Conservation (phyloP, 2,888 invertebrate species). For the Caradrina clavipalpis region DNA sequence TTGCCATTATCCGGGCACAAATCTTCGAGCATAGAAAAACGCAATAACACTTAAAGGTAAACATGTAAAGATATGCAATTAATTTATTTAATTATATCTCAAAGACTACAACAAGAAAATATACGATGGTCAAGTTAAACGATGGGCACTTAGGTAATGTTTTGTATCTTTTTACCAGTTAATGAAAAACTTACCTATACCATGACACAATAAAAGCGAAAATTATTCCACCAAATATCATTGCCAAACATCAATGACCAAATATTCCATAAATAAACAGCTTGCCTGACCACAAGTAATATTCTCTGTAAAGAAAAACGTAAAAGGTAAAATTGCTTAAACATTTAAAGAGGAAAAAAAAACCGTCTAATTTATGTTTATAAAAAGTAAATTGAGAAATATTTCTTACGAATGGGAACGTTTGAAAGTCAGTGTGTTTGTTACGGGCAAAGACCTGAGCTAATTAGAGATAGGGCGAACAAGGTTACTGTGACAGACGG, state of each 20-base stretch:
- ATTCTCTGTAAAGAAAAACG: slow-evolving; percentile 50
- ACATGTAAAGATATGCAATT: no score
- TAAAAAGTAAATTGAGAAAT: slow-evolving; percentile 84
- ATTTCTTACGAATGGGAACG: slow-evolving; percentile 81
- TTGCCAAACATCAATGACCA: slow-evolving; percentile 17
- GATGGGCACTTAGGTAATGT: background rate
- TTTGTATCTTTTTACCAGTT: background rate
- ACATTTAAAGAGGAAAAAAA: slow-evolving; percentile 51
- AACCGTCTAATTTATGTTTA: slow-evolving; percentile 57
- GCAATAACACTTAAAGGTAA: no score
- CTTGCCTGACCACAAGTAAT: slow-evolving; percentile 49
- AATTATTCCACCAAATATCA: slow-evolving; percentile 8
- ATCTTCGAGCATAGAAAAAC: no score
- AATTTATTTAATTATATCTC: no score
- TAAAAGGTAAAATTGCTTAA: slow-evolving; percentile 57
- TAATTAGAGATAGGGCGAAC: slow-evolving; percentile 82
- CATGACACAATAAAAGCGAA: slow-evolving; percentile 9
- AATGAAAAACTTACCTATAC: background rate
- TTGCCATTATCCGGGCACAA: no score
- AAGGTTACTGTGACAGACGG: slow-evolving; percentile 74
- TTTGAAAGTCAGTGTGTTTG: slow-evolving; percentile 86
- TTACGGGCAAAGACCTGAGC: slow-evolving; percentile 81
- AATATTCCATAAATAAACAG: slow-evolving; percentile 21
- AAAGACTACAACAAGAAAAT: no score
- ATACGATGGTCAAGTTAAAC: no score